Evolutionary conservation across 2,888 invertebrate genomes (phyloP).

Genomic region (Pocota personata): DNA sequence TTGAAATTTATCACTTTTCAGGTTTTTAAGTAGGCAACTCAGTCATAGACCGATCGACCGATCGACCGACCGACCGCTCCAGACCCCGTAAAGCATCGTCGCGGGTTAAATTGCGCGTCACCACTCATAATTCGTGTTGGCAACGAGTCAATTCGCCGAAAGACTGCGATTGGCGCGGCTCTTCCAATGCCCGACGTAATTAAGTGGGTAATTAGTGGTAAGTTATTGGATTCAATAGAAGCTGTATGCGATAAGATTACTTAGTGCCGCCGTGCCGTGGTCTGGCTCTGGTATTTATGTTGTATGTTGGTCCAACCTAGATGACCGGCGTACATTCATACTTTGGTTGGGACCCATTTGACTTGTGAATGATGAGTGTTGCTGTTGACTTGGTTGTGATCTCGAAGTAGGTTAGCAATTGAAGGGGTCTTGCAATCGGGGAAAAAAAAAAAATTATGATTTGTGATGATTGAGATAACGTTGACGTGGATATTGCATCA

Average conservation of each 20-base stretch:
- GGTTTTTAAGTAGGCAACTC: slow-evolving; percentile 32
- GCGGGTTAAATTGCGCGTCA: slow-evolving; percentile 50
- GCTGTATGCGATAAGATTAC: slow-evolving; percentile 64
- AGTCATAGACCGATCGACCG: slow-evolving; percentile 8
- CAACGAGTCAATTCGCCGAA: slow-evolving; percentile 42
- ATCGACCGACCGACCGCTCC: not conserved
- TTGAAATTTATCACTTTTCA: slow-evolving; percentile 56
- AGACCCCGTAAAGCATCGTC: not conserved
- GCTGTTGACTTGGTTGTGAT: slow-evolving; percentile 34
- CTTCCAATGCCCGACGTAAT: slow-evolving; percentile 43
- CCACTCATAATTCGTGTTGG: slow-evolving; percentile 66
- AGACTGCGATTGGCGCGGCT: not conserved
- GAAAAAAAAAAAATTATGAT: slow-evolving; percentile 40
- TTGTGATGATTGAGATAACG: slow-evolving; percentile 57
- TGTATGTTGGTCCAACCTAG: slow-evolving; percentile 25
- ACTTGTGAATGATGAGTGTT: slow-evolving; percentile 66
- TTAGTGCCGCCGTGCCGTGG: not conserved
- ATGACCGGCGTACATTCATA: slow-evolving; percentile 10
- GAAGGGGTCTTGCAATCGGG: slow-evolving; percentile 24
- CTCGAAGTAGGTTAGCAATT: slow-evolving; percentile 41
- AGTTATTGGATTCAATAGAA: slow-evolving; percentile 73
- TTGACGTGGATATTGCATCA: slow-evolving; percentile 62
- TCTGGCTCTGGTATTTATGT: slow-evolving; percentile 15
- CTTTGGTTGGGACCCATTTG: slow-evolving; percentile 36
- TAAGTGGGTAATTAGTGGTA: slow-evolving; percentile 71